A percentile compares a stretch with the other conserved stretches of the same genome.
These are phyloP conservation scores for Mycogona germanica DNA, from an alignment of 2,888 invertebrate species.

Conservation along the genomic window DNA sequence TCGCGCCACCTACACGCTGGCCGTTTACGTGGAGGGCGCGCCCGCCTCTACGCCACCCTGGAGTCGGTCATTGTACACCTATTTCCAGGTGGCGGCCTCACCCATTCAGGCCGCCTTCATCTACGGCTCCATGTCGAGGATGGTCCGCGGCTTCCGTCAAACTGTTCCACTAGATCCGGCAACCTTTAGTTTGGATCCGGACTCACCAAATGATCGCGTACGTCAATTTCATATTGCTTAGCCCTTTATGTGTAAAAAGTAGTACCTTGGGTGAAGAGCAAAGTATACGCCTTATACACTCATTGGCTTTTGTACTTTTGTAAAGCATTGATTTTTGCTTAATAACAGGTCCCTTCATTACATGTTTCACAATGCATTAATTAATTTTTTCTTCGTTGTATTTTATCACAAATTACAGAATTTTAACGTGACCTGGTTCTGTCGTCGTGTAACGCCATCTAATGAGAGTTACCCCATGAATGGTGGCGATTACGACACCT, in stretches of 20 bases:
- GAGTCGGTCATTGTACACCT: conserved; percentile 9
- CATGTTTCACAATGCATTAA: background rate
- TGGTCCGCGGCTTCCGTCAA: conserved; percentile 12
- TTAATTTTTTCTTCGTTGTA: background rate
- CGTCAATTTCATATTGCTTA: background rate
- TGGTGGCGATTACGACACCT: conserved; percentile 9
- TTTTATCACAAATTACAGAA: conserved; percentile 21
- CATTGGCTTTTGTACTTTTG: no score
- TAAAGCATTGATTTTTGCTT: no score
- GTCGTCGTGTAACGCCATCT: conserved; percentile 23
- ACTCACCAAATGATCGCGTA: conserved; percentile 13
- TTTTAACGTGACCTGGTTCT: conserved; percentile 27
- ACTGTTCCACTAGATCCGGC: conserved; percentile 4
- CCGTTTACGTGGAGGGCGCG: background rate
- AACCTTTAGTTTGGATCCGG: conserved; percentile 11
- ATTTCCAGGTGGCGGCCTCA: background rate
- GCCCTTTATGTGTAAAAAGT: background rate
- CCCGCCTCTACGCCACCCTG: conserved; percentile 5
- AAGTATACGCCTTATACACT: no score
- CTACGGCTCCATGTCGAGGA: conserved; percentile 9
- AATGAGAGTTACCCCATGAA: conserved; percentile 22
- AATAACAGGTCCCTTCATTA: background rate
- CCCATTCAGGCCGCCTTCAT: conserved; percentile 3
- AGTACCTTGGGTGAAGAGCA: no score
- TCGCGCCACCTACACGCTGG: conserved; percentile 5